A percentile compares a stretch with the other conserved stretches of the same genome.
phyloP scores from a whole-genome alignment of 1,140 invertebrate species.

The Drosophila elegans region DNA sequence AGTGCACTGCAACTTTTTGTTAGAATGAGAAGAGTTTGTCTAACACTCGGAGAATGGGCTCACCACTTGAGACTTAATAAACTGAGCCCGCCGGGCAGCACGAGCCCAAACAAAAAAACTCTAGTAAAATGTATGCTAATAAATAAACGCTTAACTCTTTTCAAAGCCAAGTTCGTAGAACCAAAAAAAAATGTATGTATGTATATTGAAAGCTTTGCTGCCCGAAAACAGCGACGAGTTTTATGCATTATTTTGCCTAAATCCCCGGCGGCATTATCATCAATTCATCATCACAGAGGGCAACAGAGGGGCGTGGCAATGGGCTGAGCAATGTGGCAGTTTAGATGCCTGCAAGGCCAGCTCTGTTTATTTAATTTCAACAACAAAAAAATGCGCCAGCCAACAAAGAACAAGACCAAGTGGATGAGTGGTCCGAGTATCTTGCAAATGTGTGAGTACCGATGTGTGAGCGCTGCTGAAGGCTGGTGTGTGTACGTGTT shows the following conservation, averaged over 20 bases:
- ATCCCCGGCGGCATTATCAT: slow-evolving; percentile 70
- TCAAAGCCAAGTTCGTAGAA: slow-evolving; percentile 69
- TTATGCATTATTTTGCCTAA: slow-evolving; percentile 60
- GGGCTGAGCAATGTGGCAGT: slow-evolving; percentile 14
- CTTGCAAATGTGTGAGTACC: slow-evolving; percentile 9
- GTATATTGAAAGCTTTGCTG: slow-evolving; percentile 1
- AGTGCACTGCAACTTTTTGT: background rate
- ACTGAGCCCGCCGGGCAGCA: slow-evolving; percentile 58
- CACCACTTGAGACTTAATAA: slow-evolving; percentile 80
- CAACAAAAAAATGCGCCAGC: slow-evolving; percentile 31
- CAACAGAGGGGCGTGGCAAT: background rate
- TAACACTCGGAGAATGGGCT: slow-evolving; percentile 6
- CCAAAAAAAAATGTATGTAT: slow-evolving; percentile 32
- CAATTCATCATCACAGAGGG: slow-evolving; percentile 78
- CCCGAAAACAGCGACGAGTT: slow-evolving; percentile 28
- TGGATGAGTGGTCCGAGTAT: slow-evolving; percentile 19
- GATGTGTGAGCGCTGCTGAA: slow-evolving; percentile 1
- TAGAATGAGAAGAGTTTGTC: slow-evolving; percentile 12
- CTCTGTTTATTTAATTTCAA: slow-evolving; percentile 73
- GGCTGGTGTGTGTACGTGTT: slow-evolving; percentile 15
- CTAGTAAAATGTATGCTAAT: slow-evolving; percentile 68
- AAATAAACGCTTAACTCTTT: slow-evolving; percentile 82
- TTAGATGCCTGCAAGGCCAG: slow-evolving; percentile 39
- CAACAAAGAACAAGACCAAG: slow-evolving; percentile 24
- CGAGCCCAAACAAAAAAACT: slow-evolving; percentile 29